These are phyloP conservation scores for Acleris sparsana DNA, from an alignment of 2,888 invertebrate genomes.

Conservation along the genomic window DNA sequence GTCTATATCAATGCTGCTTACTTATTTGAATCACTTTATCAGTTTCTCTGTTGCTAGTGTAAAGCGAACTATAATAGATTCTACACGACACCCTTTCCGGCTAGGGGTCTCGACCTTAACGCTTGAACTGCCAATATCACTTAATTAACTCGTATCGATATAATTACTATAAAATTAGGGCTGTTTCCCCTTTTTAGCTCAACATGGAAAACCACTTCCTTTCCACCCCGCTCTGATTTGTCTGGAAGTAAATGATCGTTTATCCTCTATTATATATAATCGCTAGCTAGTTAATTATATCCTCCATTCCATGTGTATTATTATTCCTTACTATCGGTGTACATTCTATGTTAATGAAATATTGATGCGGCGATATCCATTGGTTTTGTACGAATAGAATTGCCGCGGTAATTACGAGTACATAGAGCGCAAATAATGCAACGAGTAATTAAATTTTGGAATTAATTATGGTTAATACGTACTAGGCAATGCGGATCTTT, in stretches of 20 bases:
- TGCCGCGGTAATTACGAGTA: slow-evolving; percentile 1
- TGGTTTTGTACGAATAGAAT: slow-evolving; percentile 19
- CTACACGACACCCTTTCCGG: neutral
- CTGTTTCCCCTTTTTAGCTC: slow-evolving; percentile 48
- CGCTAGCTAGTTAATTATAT: neutral
- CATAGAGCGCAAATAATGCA: slow-evolving; percentile 2
- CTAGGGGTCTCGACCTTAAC: neutral
- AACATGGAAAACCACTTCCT: slow-evolving; percentile 61
- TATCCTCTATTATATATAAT: slow-evolving; percentile 5
- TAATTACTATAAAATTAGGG: slow-evolving; percentile 49
- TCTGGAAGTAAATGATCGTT: slow-evolving; percentile 27
- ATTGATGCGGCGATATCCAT: neutral
- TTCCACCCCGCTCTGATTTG: slow-evolving; percentile 30
- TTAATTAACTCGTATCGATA: slow-evolving; percentile 49
- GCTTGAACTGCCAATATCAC: slow-evolving; percentile 41
- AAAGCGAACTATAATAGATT: neutral
- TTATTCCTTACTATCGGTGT: neutral
- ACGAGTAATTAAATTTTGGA: slow-evolving; percentile 8
- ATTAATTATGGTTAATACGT: slow-evolving; percentile 21
- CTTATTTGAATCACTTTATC: too few relatives aligned
- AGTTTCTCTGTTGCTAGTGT: too few relatives aligned
- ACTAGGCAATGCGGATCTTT: slow-evolving; percentile 24
- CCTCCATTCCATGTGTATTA: slow-evolving; percentile 4
- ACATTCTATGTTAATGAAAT: slow-evolving; percentile 7
- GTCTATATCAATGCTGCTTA: too few relatives aligned